A percentile compares a stretch with the other conserved stretches of the same genome.
Evolutionary conservation across 2,797 vertebrate species (phyloP).

Genomic region (Oreochromis grahami): DNA sequence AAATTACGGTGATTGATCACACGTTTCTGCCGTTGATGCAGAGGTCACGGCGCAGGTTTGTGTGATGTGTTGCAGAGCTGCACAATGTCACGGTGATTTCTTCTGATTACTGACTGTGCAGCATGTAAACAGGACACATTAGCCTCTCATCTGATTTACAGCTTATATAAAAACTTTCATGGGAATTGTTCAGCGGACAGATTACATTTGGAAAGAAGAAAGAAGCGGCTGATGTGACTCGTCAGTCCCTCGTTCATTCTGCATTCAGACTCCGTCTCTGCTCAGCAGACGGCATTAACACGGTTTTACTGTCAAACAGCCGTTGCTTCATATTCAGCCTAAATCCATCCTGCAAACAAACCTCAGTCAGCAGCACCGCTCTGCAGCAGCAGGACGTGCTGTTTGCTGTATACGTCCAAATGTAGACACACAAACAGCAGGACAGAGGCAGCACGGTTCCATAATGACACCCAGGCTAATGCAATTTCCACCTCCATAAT

Average conservation of each 20-base stretch:
- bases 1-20: neutral
- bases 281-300: neutral
- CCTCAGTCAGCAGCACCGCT: neutral
- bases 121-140: slow-evolving; percentile 38
- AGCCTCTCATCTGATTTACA: slow-evolving; percentile 28
- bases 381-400: fast-evolving
- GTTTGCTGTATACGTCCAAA: neutral
- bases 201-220: slow-evolving; percentile 12
- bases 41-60: neutral
- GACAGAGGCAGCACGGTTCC: neutral
- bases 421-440: neutral
- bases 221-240: neutral
- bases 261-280: neutral
- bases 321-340: neutral
- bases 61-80: slow-evolving; percentile 2
- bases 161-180: slow-evolving; percentile 1
- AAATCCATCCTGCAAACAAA: neutral
- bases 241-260: neutral
- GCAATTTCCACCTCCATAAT: neutral
- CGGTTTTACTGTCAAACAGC: neutral
- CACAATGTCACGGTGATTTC: neutral
- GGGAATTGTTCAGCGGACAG: neutral
- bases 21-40: neutral
- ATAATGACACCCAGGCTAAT: neutral
- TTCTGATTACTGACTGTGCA: neutral